A percentile compares a stretch with the other conserved stretches of the same genome.
Conservation (phyloP, 2,888 invertebrate genomes). For the Criorhina ranunculi region DNA sequence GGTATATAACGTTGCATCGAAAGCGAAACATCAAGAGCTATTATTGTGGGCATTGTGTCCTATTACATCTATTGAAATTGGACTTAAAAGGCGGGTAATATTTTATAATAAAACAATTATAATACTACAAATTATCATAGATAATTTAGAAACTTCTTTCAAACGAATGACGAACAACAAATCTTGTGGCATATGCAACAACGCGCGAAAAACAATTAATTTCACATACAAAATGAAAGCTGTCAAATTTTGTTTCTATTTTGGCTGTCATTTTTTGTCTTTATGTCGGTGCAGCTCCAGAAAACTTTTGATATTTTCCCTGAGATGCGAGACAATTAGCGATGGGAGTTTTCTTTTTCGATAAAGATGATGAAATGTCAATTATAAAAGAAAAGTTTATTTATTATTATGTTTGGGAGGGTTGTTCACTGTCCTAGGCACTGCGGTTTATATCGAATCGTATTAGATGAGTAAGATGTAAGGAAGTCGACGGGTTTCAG, state of each 20-base stretch:
- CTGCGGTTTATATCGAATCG: no score
- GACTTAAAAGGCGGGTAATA: neutral
- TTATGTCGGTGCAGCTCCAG: no score
- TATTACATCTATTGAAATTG: neutral
- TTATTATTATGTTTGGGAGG: no score
- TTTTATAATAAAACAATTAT: neutral
- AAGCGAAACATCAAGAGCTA: slow-evolving; percentile 83
- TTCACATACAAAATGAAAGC: neutral
- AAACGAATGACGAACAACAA: slow-evolving; percentile 20
- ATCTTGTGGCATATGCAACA: slow-evolving; percentile 7
- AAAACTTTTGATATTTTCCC: neutral
- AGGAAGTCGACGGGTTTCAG: no score
- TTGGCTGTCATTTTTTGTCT: no score
- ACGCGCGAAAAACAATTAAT: neutral
- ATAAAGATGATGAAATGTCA: no score
- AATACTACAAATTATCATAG: slow-evolving; percentile 11
- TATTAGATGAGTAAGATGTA: no score
- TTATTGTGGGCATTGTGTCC: slow-evolving; percentile 83
- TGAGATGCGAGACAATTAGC: neutral
- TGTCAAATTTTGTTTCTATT: neutral
- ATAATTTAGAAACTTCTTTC: slow-evolving; percentile 5
- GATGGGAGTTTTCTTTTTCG: neutral
- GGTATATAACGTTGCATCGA: slow-evolving; percentile 83
- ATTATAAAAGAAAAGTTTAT: no score
- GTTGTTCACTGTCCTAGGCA: no score